These are phyloP conservation scores for Tichodroma muraria DNA, from an alignment of 2,113 vertebrate genomes.

Conservation along the genomic window DNA sequence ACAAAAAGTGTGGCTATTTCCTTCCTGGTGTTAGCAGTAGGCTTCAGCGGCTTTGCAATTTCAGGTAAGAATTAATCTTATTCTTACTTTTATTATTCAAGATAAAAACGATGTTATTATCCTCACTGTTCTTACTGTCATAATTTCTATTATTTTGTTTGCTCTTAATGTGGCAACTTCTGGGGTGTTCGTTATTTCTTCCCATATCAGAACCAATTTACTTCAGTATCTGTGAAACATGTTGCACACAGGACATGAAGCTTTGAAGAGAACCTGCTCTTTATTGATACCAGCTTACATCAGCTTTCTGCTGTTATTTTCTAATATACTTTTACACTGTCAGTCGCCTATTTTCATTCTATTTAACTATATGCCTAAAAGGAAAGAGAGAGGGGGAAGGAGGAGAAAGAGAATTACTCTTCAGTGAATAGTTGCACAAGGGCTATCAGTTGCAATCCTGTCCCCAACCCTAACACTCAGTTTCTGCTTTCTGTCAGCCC, in stretches of 20 bases:
- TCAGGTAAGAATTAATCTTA: constrained; percentile 79
- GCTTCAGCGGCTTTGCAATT: constrained; percentile 98
- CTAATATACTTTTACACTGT: background rate
- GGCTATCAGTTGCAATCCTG: background rate
- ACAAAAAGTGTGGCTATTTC: constrained; percentile 91
- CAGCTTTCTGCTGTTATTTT: background rate
- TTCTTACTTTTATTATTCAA: background rate
- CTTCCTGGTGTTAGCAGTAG: constrained; percentile 93
- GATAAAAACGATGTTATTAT: background rate
- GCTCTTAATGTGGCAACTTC: background rate
- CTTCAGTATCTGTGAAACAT: background rate
- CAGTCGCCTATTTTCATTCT: background rate
- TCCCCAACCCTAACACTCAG: background rate
- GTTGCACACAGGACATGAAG: background rate
- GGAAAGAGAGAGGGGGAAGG: background rate
- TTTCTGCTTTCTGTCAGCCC: background rate
- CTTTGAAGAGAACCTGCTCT: background rate
- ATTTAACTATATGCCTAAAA: background rate
- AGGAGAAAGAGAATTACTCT: background rate
- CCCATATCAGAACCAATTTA: background rate
- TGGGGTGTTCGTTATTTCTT: background rate
- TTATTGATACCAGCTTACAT: background rate
- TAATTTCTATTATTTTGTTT: background rate
- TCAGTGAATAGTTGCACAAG: background rate
- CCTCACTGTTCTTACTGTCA: background rate